These are phyloP conservation scores for Galaxea fascicularis DNA, from an alignment of 92 coral and sea anemone genomes.

Conservation along the genomic window DNA sequence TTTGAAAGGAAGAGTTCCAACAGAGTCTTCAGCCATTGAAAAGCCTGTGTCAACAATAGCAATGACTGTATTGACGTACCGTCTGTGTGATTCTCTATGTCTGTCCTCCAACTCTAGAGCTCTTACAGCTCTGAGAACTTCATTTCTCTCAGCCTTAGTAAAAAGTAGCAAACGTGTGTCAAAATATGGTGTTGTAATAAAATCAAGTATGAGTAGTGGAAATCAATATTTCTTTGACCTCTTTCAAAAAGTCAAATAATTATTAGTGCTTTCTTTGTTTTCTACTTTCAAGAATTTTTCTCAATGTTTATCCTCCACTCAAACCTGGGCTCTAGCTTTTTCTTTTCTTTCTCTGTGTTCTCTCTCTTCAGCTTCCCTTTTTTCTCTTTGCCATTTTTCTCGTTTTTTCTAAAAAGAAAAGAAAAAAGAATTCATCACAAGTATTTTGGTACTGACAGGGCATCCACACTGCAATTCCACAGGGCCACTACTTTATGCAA, in stretches of 20 bases:
- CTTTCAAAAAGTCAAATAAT: too few species aligned
- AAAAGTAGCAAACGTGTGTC: neutral
- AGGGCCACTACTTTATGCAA: too few species aligned
- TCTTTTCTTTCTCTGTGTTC: conserved; percentile 38
- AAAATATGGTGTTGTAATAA: neutral
- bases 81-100: conserved; percentile 34
- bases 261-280: too few species aligned
- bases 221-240: too few species aligned
- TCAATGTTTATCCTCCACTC: too few species aligned
- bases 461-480: too few species aligned
- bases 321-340: conserved; percentile 55
- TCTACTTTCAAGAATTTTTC: too few species aligned
- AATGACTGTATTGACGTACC: neutral
- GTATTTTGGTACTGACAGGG: neutral
- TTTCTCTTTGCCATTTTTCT: conserved; percentile 46
- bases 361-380: conserved; percentile 42
- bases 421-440: neutral
- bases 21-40: too few species aligned
- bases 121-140: conserved; percentile 15
- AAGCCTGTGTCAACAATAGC: neutral
- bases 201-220: neutral
- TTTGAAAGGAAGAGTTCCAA: too few species aligned
- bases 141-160: conserved; percentile 40
- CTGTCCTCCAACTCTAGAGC: conserved; percentile 5
- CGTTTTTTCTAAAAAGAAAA: conserved; percentile 30